phyloP scores from a whole-genome alignment of 2,888 invertebrate species.

The Megalurothrips usitatus region DNA sequence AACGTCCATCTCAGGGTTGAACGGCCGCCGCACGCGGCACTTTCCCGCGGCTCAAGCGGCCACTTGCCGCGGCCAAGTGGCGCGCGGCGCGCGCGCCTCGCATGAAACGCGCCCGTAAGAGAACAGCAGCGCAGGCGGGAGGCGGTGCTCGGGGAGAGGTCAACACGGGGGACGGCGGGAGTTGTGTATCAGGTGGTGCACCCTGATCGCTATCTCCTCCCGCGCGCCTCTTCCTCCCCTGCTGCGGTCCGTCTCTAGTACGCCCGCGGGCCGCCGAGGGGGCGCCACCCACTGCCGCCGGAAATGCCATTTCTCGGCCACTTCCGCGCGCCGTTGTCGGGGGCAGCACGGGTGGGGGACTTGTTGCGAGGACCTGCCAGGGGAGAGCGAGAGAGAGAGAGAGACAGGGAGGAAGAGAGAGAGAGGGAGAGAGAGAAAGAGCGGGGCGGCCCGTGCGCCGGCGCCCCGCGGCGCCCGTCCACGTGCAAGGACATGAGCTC shows the following conservation, averaged over 20 bases:
- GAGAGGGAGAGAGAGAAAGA: too few relatives aligned
- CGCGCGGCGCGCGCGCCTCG: background rate
- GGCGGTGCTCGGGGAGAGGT: too few relatives aligned
- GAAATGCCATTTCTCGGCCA: slow-evolving; percentile 11
- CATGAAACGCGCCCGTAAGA: background rate
- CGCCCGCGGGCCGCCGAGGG: background rate
- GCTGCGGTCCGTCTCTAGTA: background rate
- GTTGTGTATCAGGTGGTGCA: background rate
- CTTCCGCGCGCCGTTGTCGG: background rate
- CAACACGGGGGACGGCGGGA: background rate
- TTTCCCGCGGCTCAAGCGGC: too few relatives aligned
- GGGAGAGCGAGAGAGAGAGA: too few relatives aligned
- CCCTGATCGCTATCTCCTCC: background rate
- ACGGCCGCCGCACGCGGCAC: too few relatives aligned
- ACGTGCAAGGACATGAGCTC: background rate
- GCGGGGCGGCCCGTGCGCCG: too few relatives aligned
- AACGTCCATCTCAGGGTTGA: too few relatives aligned
- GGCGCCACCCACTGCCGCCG: background rate
- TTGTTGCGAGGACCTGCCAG: background rate
- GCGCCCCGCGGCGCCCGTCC: background rate
- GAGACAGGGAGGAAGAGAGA: too few relatives aligned
- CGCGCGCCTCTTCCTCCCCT: background rate
- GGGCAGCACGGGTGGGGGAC: background rate
- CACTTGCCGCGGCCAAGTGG: too few relatives aligned
- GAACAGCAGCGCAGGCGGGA: background rate